Evolutionary conservation across 2,888 invertebrate genomes (phyloP).

Genomic region (Trichogramma dendrolimi): DNA sequence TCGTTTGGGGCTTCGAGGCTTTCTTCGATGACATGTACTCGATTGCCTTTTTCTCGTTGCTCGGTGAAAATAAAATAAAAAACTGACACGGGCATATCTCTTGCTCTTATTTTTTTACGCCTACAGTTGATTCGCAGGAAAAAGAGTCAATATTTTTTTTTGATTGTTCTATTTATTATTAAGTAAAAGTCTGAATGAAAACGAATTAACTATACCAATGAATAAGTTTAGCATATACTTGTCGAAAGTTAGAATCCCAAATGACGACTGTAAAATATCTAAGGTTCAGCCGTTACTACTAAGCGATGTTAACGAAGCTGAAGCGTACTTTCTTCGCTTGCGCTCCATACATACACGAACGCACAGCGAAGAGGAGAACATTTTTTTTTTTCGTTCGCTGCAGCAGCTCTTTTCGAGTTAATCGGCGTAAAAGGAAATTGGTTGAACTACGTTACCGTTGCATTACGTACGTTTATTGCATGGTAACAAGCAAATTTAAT

Average conservation of each 20-base stretch:
- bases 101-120: neutral
- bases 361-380: no score
- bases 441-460: conserved; percentile 1
- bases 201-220: no score
- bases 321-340: no score
- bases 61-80: neutral
- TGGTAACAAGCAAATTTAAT: conserved; percentile 27
- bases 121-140: no score
- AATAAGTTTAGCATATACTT: no score
- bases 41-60: conserved; percentile 1
- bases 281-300: no score
- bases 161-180: neutral
- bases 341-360: no score
- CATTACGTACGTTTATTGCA: conserved; percentile 24
- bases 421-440: conserved; percentile 26
- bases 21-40: neutral
- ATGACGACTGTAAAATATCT: no score
- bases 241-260: no score
- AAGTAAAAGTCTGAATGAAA: no score
- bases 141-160: neutral
- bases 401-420: conserved; percentile 10
- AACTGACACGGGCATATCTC: neutral
- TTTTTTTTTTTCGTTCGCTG: neutral
- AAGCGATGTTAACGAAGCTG: no score
- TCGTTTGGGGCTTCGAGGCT: no score